Base-by-base conservation (phyloP, 2,113 vertebrate genomes). In the Pogona vitticeps region DNA sequence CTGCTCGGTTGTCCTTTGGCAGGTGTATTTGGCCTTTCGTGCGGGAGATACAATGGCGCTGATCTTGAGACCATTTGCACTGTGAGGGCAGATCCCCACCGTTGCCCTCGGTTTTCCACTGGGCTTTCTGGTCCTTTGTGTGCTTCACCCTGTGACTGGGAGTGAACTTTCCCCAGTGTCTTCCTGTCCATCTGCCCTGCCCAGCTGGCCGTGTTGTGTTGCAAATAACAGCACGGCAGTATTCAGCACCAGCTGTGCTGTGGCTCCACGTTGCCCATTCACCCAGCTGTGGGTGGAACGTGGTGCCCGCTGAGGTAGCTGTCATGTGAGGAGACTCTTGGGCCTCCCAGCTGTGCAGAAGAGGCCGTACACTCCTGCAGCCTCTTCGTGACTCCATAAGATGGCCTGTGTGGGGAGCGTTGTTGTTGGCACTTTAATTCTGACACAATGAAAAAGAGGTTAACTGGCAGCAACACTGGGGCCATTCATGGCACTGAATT, bases 231-330 rank as follows among this genome's bases (percentile, higher is more conserved):
- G 75, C 8, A 4, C 9, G 23, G 83, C 61, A 85, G 20, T 77
- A 13, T 78, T 87, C 87, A 0, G 85, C 89, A 79, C 93, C 94
- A 94, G 93, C 93, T 92, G 94, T 1, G 0, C 42, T 68, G 46
- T 52, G 46, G 85, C 89, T 2, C 82, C 84, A 83, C 46, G 0
- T 63, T 70, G 56, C 5, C 89, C 70, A n/a, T 1, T 52, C 17
- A 58, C 77, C 20, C 92, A 94, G 92, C 92, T 94, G 94, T 86
- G 0, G 0, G 59, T 18, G 84, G 36, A 82, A 71, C 0, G 72
- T 94, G 36, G 89, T 89, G 88, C 84, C 82, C 73, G 82, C 75
- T 0, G 0, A 3, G 20, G 70, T 52, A 1, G 77, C 73, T 0
- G 18, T 63, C 1, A 42, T 21, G 21, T 89, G 91, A 89, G 83